A percentile compares a stretch with the other conserved stretches of the same genome.
phyloP scores from a whole-genome alignment of 2,888 invertebrate species.

The Apamea anceps region DNA sequence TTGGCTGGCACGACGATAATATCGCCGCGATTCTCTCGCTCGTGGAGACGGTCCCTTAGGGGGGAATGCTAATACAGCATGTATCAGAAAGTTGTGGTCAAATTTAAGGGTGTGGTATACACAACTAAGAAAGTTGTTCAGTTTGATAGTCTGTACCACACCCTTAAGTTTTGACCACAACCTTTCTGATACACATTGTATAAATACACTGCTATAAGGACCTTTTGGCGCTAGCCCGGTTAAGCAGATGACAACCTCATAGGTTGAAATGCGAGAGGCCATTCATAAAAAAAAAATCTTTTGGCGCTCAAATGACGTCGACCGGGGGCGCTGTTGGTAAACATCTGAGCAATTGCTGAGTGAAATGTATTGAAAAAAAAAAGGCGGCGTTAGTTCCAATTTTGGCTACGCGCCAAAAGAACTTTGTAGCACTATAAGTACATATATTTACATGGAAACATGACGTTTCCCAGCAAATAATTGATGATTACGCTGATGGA shows the following conservation, averaged over 20 bases:
- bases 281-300: too few species aligned
- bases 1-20: too few species aligned
- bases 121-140: background rate
- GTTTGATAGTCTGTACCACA: background rate
- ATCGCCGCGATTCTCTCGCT: too few species aligned
- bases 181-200: background rate
- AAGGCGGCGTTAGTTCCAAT: too few species aligned
- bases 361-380: background rate
- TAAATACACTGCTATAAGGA: background rate
- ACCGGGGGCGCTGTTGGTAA: background rate
- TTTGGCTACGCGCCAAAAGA: background rate
- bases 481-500: background rate
- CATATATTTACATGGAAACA: conserved; percentile 13
- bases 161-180: background rate
- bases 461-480: conserved; percentile 3
- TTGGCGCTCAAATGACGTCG: background rate
- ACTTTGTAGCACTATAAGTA: background rate
- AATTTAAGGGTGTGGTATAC: background rate
- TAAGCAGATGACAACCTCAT: too few species aligned
- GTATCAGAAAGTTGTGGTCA: background rate
- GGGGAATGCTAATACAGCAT: background rate
- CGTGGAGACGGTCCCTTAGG: too few species aligned
- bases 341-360: background rate
- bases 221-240: background rate
- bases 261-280: background rate